phyloP scores from a whole-genome alignment of 2,888 invertebrate species.

The Tipula vernalis region DNA sequence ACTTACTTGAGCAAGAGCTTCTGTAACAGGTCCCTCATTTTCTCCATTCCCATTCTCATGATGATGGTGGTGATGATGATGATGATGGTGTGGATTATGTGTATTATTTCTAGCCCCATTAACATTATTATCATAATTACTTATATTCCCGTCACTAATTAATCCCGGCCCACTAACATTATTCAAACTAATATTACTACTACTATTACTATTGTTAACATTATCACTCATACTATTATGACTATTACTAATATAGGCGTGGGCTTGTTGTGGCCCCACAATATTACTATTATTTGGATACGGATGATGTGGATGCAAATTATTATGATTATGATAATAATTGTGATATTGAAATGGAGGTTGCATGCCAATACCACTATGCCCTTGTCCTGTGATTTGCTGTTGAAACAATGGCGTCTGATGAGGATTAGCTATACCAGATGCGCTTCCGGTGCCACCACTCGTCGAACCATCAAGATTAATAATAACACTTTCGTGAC shows the following conservation, averaged over 20 bases:
- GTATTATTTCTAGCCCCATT: neutral
- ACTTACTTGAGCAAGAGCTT: constrained; percentile 16
- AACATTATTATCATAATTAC: neutral
- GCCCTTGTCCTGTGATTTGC: neutral
- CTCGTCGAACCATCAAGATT: constrained; percentile 9
- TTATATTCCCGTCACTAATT: neutral
- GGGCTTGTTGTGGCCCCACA: neutral
- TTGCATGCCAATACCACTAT: neutral
- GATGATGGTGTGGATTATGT: constrained; percentile 6
- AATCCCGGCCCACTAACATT: neutral
- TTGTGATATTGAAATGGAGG: neutral
- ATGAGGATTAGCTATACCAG: neutral
- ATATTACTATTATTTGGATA: neutral
- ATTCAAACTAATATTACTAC: neutral
- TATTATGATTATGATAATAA: neutral
- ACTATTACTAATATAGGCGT: neutral
- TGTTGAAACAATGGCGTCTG: neutral
- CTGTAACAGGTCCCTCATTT: constrained; percentile 25
- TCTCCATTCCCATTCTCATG: neutral
- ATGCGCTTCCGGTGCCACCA: neutral
- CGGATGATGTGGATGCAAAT: neutral
- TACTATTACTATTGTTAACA: neutral
- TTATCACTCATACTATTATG: neutral
- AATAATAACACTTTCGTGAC: constrained; percentile 9
- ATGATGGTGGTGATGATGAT: constrained; percentile 7